Conservation (phyloP, 2,888 invertebrate species). For the Leucozona laternaria region DNA sequence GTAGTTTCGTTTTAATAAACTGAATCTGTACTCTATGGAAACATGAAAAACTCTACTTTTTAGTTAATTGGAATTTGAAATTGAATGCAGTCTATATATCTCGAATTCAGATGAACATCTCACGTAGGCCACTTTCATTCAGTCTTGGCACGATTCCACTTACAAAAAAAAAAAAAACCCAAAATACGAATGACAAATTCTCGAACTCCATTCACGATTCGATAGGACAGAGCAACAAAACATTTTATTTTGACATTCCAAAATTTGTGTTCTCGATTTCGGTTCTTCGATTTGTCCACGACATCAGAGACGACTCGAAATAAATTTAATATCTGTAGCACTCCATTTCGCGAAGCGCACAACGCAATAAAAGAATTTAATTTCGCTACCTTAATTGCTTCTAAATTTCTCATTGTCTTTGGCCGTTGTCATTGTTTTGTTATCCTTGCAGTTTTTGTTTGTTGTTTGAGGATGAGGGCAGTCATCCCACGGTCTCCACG, state of each 20-base stretch:
- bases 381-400: constrained; percentile 75
- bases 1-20: too few species aligned
- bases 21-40: too few species aligned
- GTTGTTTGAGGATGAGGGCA: background rate
- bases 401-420: constrained; percentile 73
- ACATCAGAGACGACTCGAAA: background rate
- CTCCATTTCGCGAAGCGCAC: background rate
- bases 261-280: constrained; percentile 52
- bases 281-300: background rate
- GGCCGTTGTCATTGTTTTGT: constrained; percentile 59
- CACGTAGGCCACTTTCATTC: background rate
- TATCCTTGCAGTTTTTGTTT: constrained; percentile 1
- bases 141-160: constrained; percentile 17
- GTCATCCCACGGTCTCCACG: background rate
- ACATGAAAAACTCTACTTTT: too few species aligned
- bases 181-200: constrained; percentile 53
- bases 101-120: background rate
- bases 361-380: constrained; percentile 66
- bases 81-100: too few species aligned
- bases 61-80: too few species aligned
- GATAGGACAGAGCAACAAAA: constrained; percentile 21
- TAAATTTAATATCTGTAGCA: constrained; percentile 28
- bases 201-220: constrained; percentile 39
- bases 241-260: constrained; percentile 47
- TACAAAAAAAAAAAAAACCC: background rate